Evolutionary conservation across 1,140 invertebrate species (phyloP), one percentile per base, ranked within the genome.

Genomic region (Onthophagus taurus): DNA sequence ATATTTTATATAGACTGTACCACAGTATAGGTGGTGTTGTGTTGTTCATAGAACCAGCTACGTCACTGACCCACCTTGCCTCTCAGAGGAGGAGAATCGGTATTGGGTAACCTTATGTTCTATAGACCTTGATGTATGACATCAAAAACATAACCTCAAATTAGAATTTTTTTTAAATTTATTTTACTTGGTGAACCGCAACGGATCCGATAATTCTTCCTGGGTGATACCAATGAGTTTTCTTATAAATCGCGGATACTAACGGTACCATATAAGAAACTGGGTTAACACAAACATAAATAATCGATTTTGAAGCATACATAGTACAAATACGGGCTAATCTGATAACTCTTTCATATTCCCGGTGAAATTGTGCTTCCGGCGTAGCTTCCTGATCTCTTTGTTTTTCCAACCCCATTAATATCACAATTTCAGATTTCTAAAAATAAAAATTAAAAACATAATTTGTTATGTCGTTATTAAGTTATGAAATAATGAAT

Each of bases 171-270:
- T 5, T 12, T 31, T 11, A 14, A 14, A 14, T 5, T n/a, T n/a
- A n/a, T n/a, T 24, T 31, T 31, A 43, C 51, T 42, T 58, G 51
- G 30, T 48, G 45, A 9, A 54, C 38, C 14, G 47, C 51, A 7
- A 52, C 46, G 4, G 57, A 61, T 11, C 61, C 61, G 7, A 64
- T 33, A 11, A 64, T 52, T 34, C 58, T 51, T 16, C 57, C 57
- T 3, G 60, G 61, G 45, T 64, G 61, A 31, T 64, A 64, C 56
- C 59, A 64, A 34, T 59, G 49, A 2, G 56, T 54, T 42, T 53
- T 38, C 38, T 51, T 56, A 42, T 57, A 64, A n/a, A 62, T 46
- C 23, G 53, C 52, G 0, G 53, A 38, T 0, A 60, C 52, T 3
- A 62, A 34, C 7, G 59, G 54, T 6, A 55, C 46, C 13, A 49